Conservation (phyloP, 2,888 invertebrate species). For the Aromia moschata region DNA sequence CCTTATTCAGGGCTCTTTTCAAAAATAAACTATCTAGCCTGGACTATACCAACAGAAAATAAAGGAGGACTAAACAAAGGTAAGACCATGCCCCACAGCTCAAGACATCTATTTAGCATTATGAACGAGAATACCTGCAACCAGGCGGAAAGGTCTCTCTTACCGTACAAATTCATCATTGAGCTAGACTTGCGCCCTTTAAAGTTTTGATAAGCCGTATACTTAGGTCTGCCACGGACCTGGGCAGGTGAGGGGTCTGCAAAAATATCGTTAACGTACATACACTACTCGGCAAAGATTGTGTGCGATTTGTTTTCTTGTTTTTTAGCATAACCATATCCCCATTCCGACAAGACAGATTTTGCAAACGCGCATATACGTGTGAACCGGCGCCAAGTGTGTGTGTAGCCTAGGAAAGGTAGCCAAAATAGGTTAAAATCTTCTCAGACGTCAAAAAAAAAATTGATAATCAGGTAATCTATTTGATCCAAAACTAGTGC, state of each 20-base stretch:
- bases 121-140: constrained; percentile 46
- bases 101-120: constrained; percentile 45
- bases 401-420: constrained; percentile 9
- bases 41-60: too few relatives aligned
- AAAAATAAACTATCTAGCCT: too few relatives aligned
- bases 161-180: constrained; percentile 96
- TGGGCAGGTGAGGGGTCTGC: constrained; percentile 84
- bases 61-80: constrained; percentile 30
- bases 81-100: constrained; percentile 45
- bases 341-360: constrained; percentile 41
- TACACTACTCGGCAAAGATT: constrained; percentile 57
- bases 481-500: too few relatives aligned
- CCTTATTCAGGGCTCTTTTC: too few relatives aligned
- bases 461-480: too few relatives aligned
- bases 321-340: constrained; percentile 28
- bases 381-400: constrained; percentile 12
- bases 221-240: constrained; percentile 85
- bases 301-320: constrained; percentile 21
- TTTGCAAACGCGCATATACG: constrained; percentile 35
- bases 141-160: constrained; percentile 66
- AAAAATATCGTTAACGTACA: constrained; percentile 70
- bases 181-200: constrained; percentile 92
- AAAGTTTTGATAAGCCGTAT: constrained; percentile 88
- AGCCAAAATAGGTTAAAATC: too few relatives aligned
- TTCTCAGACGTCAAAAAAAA: too few relatives aligned